Evolutionary conservation across 2,888 invertebrate genomes (phyloP).

Genomic region (Lepetodrilus schrolli): DNA sequence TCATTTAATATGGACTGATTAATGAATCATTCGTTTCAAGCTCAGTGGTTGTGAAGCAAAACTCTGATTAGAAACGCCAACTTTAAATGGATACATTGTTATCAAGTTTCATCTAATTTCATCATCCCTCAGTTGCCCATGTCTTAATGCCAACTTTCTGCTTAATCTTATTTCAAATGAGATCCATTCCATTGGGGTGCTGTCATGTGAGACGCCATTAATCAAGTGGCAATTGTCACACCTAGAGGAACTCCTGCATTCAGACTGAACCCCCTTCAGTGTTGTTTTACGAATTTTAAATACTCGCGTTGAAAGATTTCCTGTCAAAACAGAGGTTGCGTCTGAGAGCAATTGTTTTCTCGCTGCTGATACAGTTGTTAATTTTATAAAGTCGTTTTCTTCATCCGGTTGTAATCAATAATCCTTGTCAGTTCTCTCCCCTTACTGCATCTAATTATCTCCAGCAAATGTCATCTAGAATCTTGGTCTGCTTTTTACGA

Average conservation of each 20-base stretch:
- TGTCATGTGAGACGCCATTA: not conserved
- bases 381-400: no score
- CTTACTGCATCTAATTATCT: no score
- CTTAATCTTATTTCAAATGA: not conserved
- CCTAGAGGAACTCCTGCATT: not conserved
- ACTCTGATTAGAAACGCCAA: not conserved
- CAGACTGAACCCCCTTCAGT: not conserved
- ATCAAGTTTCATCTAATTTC: not conserved
- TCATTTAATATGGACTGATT: not conserved
- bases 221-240: not conserved
- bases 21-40: not conserved
- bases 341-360: no score
- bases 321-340: no score
- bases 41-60: not conserved
- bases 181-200: not conserved
- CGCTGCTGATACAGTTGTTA: no score
- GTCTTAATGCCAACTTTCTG: not conserved
- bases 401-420: no score
- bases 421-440: no score
- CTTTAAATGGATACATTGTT: not conserved
- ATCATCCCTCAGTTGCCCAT: not conserved
- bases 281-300: no score
- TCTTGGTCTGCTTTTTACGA: no score
- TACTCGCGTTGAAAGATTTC: no score
- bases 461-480: no score